Percentiles rank a stretch among this genome's conserved stretches.
These are phyloP conservation scores for Salminus brasiliensis DNA, from an alignment of 2,113 vertebrate genomes.

Conservation along the genomic window DNA sequence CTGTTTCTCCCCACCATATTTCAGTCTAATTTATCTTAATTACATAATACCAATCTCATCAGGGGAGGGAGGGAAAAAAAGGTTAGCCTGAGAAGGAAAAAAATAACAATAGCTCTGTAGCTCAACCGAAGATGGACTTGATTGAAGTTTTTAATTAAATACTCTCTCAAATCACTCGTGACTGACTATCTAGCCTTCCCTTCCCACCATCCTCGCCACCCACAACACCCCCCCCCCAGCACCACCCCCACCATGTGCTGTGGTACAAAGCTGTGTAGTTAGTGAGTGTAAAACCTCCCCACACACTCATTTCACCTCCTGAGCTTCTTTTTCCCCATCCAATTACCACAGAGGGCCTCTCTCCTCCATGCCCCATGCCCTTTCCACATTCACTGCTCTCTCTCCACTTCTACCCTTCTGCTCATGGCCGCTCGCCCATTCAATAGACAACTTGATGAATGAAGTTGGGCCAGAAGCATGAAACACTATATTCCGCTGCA, in stretches of 20 bases:
- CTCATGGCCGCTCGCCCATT: conserved; percentile 49
- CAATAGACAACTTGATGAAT: conserved; percentile 58
- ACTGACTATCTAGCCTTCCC: neutral
- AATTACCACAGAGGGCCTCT: conserved; percentile 43
- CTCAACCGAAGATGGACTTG: conserved; percentile 46
- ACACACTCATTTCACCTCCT: conserved; percentile 34
- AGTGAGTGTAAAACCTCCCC: conserved; percentile 24
- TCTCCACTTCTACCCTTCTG: conserved; percentile 52
- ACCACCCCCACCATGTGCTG: neutral
- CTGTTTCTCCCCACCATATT: conserved; percentile 42
- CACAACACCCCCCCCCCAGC: neutral
- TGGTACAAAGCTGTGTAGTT: conserved; percentile 18
- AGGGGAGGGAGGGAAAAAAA: conserved; percentile 38
- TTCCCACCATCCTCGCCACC: neutral
- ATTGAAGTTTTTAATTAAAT: conserved; percentile 57
- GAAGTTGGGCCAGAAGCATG: conserved; percentile 52
- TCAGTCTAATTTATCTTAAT: conserved; percentile 56
- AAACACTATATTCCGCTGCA: conserved; percentile 56
- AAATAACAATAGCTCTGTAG: conserved; percentile 33
- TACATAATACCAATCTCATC: conserved; percentile 55
- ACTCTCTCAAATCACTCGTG: conserved; percentile 25
- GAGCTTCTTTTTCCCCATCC: conserved; percentile 44
- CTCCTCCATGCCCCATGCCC: conserved; percentile 22
- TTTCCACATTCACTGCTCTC: conserved; percentile 61
- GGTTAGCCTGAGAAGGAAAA: conserved; percentile 3